Evolutionary conservation across 2,113 vertebrate genomes (phyloP), one percentile per base, ranked within the genome.

Genomic region (Chlorodrepanis virens): DNA sequence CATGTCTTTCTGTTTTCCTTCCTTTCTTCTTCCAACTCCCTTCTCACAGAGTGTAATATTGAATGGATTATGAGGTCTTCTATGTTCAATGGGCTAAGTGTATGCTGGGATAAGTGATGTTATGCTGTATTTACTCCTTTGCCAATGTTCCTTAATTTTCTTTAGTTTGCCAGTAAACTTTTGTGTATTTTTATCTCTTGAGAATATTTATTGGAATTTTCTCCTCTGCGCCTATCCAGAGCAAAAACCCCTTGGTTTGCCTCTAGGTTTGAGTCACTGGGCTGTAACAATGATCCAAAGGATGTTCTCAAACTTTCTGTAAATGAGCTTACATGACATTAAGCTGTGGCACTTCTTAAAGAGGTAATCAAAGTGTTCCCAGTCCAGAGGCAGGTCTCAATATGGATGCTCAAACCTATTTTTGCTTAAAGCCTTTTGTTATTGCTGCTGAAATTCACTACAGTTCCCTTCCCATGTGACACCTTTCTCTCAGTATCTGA

Each of bases 251-350:
- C 21, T 53, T 52, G 17, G 39, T 72, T 83, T 63, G 44, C 22
- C 17, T 27, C 14, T 23, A 54, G 40, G 14, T 64, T 63, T 54
- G 40, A 45, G 3, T 45, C 28, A 33, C 49, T 83, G 17, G 39
- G 7, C 14, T 45, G 14, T 45, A 45, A 72, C 13, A 83, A 1
- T 22, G 12, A 12, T 44, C 53, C 25, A 25, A 61, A 83, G 53
- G 6, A 29, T 47, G 2, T 44, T 71, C 27, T 78, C 21, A 31
- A 42, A 6, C 24, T 74, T 87, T 21, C 28, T 68, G 17, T 49
- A 37, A 74, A 40, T 7, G 35, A 65, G 1, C 8, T 54, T 57
- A 14, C 0, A 1, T 39, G 39, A 33, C 5, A 3, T 0, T 2
- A 67, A 83, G 24, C 20, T 60, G 27, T 53, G 42, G 10, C 11